phyloP scores from a whole-genome alignment of 2,888 invertebrate genomes.

The Synergus gifuensis region DNA sequence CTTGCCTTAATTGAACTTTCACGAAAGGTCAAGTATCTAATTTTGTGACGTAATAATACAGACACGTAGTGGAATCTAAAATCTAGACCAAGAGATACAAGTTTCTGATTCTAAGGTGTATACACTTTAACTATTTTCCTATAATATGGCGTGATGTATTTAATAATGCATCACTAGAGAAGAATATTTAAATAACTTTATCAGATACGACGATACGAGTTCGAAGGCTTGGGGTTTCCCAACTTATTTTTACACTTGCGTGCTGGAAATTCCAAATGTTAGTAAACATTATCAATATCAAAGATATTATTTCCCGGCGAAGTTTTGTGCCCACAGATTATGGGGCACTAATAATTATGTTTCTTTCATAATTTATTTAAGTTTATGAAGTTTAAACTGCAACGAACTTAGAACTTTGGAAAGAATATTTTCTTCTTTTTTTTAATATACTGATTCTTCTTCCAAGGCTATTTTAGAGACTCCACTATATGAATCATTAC shows the following conservation, averaged over 20 bases:
- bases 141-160: neutral
- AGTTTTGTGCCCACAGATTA: neutral
- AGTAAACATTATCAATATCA: too few relatives aligned
- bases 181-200: neutral
- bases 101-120: neutral
- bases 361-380: neutral
- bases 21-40: conserved; percentile 17
- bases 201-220: neutral
- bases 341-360: neutral
- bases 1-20: conserved; percentile 12
- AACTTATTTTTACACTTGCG: neutral
- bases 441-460: neutral
- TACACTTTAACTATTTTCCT: neutral
- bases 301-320: too few relatives aligned
- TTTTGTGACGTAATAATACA: conserved; percentile 1
- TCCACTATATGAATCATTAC: neutral
- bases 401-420: neutral
- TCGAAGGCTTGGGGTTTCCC: neutral
- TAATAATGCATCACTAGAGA: neutral
- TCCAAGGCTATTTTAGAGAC: neutral
- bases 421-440: neutral
- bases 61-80: neutral
- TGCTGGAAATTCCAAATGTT: neutral
- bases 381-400: neutral
- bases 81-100: neutral